A percentile compares a stretch with the other conserved stretches of the same genome.
phyloP scores from a whole-genome alignment of 2,888 invertebrate genomes.

The Zelleria hepariella region DNA sequence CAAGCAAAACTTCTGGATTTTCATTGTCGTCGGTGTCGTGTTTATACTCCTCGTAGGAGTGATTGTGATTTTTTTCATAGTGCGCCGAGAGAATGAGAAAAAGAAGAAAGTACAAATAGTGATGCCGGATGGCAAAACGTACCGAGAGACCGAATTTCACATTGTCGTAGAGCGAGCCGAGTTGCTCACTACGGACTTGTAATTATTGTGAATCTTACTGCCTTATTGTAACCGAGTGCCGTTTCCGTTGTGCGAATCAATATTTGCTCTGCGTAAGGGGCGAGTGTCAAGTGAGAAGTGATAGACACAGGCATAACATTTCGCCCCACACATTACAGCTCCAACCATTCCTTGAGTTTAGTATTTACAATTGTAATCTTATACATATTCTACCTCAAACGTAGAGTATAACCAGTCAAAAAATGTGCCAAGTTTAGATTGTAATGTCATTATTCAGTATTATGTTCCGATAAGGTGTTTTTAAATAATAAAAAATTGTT shows the following conservation, averaged over 20 bases:
- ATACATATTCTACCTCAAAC: slow-evolving; percentile 37
- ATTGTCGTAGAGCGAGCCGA: slow-evolving; percentile 89
- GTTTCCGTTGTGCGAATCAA: background rate
- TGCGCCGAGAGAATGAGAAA: slow-evolving; percentile 64
- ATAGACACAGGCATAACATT: slow-evolving; percentile 12
- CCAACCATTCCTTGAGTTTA: slow-evolving; percentile 20
- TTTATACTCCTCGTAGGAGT: slow-evolving; percentile 60
- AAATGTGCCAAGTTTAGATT: slow-evolving; percentile 42
- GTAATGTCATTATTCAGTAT: slow-evolving; percentile 35
- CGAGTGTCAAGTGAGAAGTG: slow-evolving; percentile 9
- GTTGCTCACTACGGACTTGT: slow-evolving; percentile 84
- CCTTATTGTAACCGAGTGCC: background rate
- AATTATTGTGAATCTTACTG: slow-evolving; percentile 21
- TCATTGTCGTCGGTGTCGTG: slow-evolving; percentile 56
- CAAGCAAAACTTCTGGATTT: slow-evolving; percentile 62
- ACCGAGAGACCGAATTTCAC: slow-evolving; percentile 88
- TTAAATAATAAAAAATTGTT: no score
- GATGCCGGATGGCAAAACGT: slow-evolving; percentile 85
- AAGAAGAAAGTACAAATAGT: slow-evolving; percentile 78
- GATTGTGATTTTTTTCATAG: slow-evolving; percentile 57
- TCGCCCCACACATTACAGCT: slow-evolving; percentile 9
- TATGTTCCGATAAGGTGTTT: slow-evolving; percentile 17
- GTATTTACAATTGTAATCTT: slow-evolving; percentile 4
- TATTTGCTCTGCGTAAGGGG: background rate
- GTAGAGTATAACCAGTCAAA: slow-evolving; percentile 20